Evolutionary conservation across 2,888 invertebrate genomes (phyloP).

Genomic region (Himalopsyche japonica): DNA sequence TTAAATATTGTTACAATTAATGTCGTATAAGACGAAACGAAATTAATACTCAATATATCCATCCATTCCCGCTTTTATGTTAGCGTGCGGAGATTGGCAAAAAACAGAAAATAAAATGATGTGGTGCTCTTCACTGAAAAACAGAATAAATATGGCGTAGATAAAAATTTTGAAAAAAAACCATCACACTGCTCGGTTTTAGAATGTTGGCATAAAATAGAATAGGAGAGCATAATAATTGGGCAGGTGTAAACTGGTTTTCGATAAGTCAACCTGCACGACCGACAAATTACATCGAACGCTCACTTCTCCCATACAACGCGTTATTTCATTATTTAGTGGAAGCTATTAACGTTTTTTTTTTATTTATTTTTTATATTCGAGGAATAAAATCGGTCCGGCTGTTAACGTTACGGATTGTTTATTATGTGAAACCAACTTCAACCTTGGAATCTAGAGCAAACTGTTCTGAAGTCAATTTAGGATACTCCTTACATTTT

Average conservation of each 20-base stretch:
- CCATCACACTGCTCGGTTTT: neutral
- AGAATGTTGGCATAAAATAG: neutral
- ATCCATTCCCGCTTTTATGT: neutral
- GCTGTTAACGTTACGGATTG: neutral
- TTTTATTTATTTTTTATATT: neutral
- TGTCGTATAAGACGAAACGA: no score
- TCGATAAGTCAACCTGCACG: neutral
- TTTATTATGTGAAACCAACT: neutral
- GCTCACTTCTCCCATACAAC: neutral
- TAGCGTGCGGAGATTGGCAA: neutral
- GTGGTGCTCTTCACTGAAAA: neutral
- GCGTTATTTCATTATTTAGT: constrained; percentile 10
- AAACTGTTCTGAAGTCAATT: neutral
- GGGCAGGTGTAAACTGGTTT: constrained; percentile 12
- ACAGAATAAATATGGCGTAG: neutral
- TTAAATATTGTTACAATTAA: no score
- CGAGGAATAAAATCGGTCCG: neutral
- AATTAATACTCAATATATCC: neutral
- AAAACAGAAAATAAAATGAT: neutral
- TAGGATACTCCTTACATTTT: neutral
- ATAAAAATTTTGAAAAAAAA: neutral
- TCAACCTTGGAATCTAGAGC: neutral
- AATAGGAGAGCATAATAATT: neutral
- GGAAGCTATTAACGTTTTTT: neutral
- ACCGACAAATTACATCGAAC: neutral